These are phyloP conservation scores for Numida meleagris DNA, from an alignment of 2,113 vertebrate genomes.

Conservation along the genomic window DNA sequence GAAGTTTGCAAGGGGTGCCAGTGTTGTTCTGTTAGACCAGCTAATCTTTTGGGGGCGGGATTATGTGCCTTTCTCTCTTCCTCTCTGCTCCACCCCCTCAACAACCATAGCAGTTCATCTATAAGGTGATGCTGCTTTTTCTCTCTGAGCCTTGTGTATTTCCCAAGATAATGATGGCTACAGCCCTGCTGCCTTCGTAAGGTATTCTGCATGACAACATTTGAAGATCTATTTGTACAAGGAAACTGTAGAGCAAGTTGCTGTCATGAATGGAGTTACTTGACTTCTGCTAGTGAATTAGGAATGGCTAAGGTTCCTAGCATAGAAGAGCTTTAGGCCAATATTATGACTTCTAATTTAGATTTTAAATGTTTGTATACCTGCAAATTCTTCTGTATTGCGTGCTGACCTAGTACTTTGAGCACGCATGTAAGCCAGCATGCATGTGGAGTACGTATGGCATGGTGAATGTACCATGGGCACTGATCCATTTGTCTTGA, in stretches of 20 bases:
- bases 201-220: not conserved
- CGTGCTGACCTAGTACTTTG: accelerated
- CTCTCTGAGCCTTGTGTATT: not conserved
- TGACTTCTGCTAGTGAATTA: not conserved
- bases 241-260: not conserved
- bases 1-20: not conserved
- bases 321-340: not conserved
- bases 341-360: not conserved
- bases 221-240: not conserved
- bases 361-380: not conserved
- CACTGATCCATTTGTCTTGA: not conserved
- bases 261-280: not conserved
- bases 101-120: not conserved
- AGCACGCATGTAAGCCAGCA: accelerated
- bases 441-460: not conserved
- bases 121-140: not conserved
- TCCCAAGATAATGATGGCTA: not conserved
- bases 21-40: not conserved
- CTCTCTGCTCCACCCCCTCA: not conserved
- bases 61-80: not conserved
- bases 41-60: not conserved
- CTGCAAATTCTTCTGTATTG: not conserved
- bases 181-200: not conserved
- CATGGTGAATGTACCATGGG: accelerated
- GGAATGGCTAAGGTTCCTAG: not conserved